Base-by-base conservation (phyloP, 2,888 invertebrate genomes). In the Epinotia demarniana region DNA sequence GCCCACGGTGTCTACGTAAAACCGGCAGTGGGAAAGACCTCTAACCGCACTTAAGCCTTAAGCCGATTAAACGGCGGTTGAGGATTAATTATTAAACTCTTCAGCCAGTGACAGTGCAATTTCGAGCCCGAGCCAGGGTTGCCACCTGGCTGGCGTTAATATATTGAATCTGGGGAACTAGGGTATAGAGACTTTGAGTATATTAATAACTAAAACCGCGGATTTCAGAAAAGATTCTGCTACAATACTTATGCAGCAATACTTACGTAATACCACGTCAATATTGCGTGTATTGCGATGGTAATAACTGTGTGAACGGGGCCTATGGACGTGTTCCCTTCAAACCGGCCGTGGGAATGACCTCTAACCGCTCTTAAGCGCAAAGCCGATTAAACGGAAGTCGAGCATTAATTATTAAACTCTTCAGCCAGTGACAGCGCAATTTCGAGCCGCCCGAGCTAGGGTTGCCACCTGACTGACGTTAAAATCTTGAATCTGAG, bases 341-440 rank as follows among this genome's bases (percentile, higher is more conserved):
- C 27, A 33, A 58, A 60, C 19, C 9, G 39, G 61, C 61, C 55
- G 16, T n/a, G 27, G 13, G n/a, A 46, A 55, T n/a, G 53, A 53
- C n/a, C 53, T n/a, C 9, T 53, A 68, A 68, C 58, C 64, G 64
- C 46, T 33, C 58, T 60, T 39, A 23, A 27, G 11, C 23, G 23
- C n/a, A 43, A 68, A 23, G 39, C 68, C 39, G 57, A 75, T 75
- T 75, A 60, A 64, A 60, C 19, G 67, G 18, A 63, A 49, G 64
- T 64, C 39, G 19, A 57, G 19, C 70, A 27, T 75, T 75, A 49
- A 64, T 75, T 70, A 75, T 75, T 69, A 69, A 74, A 70, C 69
- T 70, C 49, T 63, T 49, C 46, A 39, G 49, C 66, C 64, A 63
- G 69, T 70, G 74, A 70, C 74, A 70, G 74, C 69, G 63, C 69